Percentiles rank a stretch among this genome's conserved stretches.
These are phyloP conservation scores for Trachelus troglodyta DNA, from an alignment of 2,888 invertebrate species.

Conservation along the genomic window DNA sequence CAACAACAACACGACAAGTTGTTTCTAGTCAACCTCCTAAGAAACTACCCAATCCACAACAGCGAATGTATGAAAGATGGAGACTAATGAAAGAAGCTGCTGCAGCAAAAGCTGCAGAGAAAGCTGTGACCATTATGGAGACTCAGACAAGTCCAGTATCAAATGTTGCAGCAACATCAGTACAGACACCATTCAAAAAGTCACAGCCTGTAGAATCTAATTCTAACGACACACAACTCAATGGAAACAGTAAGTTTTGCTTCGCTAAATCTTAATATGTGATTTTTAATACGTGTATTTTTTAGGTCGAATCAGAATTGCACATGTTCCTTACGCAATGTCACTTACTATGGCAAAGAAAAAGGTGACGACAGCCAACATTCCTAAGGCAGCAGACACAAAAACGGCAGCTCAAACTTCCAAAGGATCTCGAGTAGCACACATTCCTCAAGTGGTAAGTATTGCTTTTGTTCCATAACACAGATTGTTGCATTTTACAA, in stretches of 20 bases:
- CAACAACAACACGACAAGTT: constrained; percentile 39
- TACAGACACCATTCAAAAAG: background rate
- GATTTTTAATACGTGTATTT: constrained; percentile 13
- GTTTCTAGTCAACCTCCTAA: constrained; percentile 48
- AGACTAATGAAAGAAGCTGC: constrained; percentile 52
- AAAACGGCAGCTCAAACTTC: constrained; percentile 77
- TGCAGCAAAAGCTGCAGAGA: constrained; percentile 47
- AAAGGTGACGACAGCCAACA: constrained; percentile 67
- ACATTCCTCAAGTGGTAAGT: constrained; percentile 69
- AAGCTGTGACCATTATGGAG: constrained; percentile 15
- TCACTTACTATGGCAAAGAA: constrained; percentile 79
- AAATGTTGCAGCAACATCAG: constrained; percentile 8
- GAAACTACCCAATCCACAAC: constrained; percentile 51
- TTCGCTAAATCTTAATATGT: background rate
- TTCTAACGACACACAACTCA: constrained; percentile 41
- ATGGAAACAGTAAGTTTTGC: constrained; percentile 51
- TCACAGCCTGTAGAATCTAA: background rate
- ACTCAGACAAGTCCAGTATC: constrained; percentile 7
- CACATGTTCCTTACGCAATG: constrained; percentile 83
- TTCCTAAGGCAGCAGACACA: constrained; percentile 49
- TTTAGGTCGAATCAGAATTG: constrained; percentile 71
- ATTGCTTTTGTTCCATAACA: background rate
- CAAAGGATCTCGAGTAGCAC: constrained; percentile 76
- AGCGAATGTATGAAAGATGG: constrained; percentile 61
- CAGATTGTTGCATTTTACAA: background rate